Conservation (phyloP, 2,888 invertebrate genomes). For the Phyllotreta striolata region DNA sequence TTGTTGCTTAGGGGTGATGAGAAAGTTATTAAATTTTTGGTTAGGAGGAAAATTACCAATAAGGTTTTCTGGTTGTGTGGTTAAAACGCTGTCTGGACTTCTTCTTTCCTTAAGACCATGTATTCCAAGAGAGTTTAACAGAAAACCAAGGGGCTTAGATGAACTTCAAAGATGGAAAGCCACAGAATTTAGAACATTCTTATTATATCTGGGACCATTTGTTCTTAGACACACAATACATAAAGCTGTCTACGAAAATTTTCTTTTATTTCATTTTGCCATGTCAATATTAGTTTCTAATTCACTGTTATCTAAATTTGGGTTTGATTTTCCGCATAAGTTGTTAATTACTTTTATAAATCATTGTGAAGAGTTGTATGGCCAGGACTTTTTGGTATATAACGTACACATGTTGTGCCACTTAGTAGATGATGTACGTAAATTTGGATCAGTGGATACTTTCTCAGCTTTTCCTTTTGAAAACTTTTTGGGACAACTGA, state of each 20-base stretch:
- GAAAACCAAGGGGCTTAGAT: conserved; percentile 4
- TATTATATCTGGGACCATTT: conserved; percentile 1
- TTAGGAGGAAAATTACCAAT: conserved; percentile 6
- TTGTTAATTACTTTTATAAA: conserved; percentile 4
- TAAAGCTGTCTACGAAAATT: conserved; percentile 28
- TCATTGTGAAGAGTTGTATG: conserved; percentile 11
- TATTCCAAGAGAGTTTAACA: conserved; percentile 1
- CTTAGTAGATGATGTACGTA: conserved; percentile 12
- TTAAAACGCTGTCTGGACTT: background rate
- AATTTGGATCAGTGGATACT: conserved; percentile 7
- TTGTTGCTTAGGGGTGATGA: conserved; percentile 4
- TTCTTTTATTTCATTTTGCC: conserved; percentile 12
- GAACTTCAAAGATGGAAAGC: background rate
- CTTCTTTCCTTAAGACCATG: conserved; percentile 3
- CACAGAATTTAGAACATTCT: background rate
- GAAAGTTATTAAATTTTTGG: conserved; percentile 6
- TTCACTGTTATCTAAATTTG: conserved; percentile 7
- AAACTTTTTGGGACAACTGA: conserved; percentile 6
- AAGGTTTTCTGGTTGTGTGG: background rate
- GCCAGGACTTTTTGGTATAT: conserved; percentile 15
- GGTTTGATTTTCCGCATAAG: background rate
- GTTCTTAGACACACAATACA: conserved; percentile 4
- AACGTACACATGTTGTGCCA: conserved; percentile 9
- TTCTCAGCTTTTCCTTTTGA: conserved; percentile 4
- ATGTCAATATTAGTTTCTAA: conserved; percentile 11